Conservation (phyloP, 2,888 invertebrate species). For the Meteorus cinctellus region DNA sequence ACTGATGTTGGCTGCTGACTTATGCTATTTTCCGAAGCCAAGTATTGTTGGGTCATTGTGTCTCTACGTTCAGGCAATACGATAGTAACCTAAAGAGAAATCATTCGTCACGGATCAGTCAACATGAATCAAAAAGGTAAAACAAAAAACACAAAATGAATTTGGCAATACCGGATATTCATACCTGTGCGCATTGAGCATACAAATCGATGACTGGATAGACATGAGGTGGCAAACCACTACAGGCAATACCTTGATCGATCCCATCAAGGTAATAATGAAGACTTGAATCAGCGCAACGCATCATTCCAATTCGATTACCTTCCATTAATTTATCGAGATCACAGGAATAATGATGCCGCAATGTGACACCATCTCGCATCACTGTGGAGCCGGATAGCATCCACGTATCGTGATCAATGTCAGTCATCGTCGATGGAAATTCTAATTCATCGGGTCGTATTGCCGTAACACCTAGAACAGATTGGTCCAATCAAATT, state of each 20-base stretch:
- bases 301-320: conserved; percentile 90
- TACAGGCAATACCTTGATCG: conserved; percentile 90
- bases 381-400: conserved; percentile 93
- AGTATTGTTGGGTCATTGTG: conserved; percentile 67
- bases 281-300: conserved; percentile 86
- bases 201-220: conserved; percentile 97
- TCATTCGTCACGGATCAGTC: not conserved
- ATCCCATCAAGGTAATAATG: conserved; percentile 91
- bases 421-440: conserved; percentile 92
- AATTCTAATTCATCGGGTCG: conserved; percentile 91
- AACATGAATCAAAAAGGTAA: not conserved
- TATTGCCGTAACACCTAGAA: conserved; percentile 61
- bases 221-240: conserved; percentile 84
- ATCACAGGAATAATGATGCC: conserved; percentile 89
- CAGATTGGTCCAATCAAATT: not conserved
- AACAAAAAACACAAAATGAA: conserved; percentile 2
- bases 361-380: conserved; percentile 90
- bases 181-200: conserved; percentile 95
- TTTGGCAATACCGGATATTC: conserved; percentile 56
- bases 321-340: conserved; percentile 87
- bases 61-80: conserved; percentile 70
- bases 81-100: conserved; percentile 65
- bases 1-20: conserved; percentile 77
- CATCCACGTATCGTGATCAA: conserved; percentile 94
- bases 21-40: conserved; percentile 75